phyloP scores from a whole-genome alignment of 1,140 invertebrate genomes.

The Tetramorium parvispinum region DNA sequence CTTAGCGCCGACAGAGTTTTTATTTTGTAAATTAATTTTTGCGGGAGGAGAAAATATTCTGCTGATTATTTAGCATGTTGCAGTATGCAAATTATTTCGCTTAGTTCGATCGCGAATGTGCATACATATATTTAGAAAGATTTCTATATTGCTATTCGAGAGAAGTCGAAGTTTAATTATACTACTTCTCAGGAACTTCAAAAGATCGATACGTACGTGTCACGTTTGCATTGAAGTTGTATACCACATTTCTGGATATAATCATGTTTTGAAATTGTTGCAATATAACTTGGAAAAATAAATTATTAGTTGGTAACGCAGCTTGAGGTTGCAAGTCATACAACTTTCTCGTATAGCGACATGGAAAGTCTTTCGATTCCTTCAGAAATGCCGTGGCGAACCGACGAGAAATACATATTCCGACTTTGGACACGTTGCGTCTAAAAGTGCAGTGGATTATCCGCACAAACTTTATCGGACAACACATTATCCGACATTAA shows the following conservation, averaged over 20 bases:
- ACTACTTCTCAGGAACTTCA: conserved; percentile 1
- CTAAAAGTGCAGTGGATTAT: conserved; percentile 15
- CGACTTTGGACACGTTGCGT: not conserved
- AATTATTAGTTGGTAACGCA: conserved; percentile 35
- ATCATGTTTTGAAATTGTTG: conserved; percentile 43
- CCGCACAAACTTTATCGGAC: conserved; percentile 3
- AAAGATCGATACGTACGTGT: conserved; percentile 28
- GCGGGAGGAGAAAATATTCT: not conserved
- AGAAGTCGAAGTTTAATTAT: conserved; percentile 50
- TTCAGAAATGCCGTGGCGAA: conserved; percentile 3
- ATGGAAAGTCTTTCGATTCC: not conserved
- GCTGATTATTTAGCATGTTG: not conserved
- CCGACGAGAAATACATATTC: not conserved
- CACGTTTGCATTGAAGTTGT: conserved; percentile 23
- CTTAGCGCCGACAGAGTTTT: not conserved
- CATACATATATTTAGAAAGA: not conserved
- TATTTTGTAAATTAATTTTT: conserved; percentile 6
- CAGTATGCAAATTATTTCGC: conserved; percentile 1
- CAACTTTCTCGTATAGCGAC: conserved; percentile 21
- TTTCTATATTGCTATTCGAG: not conserved
- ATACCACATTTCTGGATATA: not conserved
- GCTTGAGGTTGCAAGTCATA: not conserved
- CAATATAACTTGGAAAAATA: conserved; percentile 57
- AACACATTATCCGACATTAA: not conserved
- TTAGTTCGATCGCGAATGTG: not conserved